These are phyloP conservation scores for Moxostoma hubbsi DNA, from an alignment of 2,797 vertebrate genomes.

Conservation along the genomic window DNA sequence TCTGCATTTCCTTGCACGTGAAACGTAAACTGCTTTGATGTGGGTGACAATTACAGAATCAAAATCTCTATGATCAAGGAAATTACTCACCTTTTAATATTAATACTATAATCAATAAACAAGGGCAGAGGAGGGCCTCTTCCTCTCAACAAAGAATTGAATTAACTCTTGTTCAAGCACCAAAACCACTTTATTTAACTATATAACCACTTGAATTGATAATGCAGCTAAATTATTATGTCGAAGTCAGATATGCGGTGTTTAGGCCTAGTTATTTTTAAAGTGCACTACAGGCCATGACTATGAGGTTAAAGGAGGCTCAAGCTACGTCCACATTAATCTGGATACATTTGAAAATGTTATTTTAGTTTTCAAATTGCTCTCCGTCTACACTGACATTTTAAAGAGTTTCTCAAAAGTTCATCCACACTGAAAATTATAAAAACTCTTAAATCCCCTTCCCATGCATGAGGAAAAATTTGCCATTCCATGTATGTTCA, in stretches of 20 bases:
- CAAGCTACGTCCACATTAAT: too few species aligned
- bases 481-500: too few species aligned
- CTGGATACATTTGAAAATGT: too few species aligned
- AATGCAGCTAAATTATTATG: background rate
- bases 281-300: background rate
- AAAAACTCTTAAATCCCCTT: too few species aligned
- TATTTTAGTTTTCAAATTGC: too few species aligned
- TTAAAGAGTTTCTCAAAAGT: too few species aligned
- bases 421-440: too few species aligned
- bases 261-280: too few species aligned
- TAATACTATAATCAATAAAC: conserved; percentile 6
- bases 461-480: too few species aligned
- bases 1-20: conserved; percentile 67
- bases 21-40: conserved; percentile 74
- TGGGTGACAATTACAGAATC: conserved; percentile 63
- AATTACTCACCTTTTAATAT: conserved; percentile 53
- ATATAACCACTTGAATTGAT: background rate
- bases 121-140: background rate
- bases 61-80: conserved; percentile 60
- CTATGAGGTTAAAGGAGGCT: too few species aligned
- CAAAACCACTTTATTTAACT: background rate
- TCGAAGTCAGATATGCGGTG: background rate
- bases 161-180: background rate
- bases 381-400: too few species aligned
- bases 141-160: background rate